Percentiles rank a stretch among this genome's conserved stretches.
phyloP scores from a whole-genome alignment of 2,888 invertebrate genomes.

The Glaucopsyche alexis region DNA sequence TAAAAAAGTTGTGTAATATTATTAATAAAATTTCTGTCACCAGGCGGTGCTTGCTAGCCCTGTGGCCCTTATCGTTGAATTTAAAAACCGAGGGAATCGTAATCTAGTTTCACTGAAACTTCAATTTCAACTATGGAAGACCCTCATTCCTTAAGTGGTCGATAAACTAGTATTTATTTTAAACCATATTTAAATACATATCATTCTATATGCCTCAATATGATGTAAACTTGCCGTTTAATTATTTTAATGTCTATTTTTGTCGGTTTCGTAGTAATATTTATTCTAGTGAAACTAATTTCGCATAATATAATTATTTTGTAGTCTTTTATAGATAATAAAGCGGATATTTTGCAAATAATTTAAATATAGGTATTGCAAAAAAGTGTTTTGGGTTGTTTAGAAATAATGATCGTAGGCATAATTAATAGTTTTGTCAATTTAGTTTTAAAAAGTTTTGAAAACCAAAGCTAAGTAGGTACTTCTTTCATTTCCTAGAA shows the following conservation, averaged over 20 bases:
- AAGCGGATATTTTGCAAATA: conserved; percentile 5
- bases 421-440: background rate
- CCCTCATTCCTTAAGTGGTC: no score
- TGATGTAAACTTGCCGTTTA: background rate
- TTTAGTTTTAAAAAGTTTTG: background rate
- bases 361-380: background rate
- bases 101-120: no score
- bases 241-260: background rate
- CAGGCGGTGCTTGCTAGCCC: no score
- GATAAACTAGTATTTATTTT: no score
- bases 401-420: background rate
- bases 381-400: background rate
- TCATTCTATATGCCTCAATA: background rate
- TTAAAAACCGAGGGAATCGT: no score
- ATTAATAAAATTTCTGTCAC: no score
- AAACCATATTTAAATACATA: background rate
- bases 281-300: background rate
- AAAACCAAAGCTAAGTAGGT: background rate
- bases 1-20: no score
- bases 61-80: no score
- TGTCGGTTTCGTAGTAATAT: background rate
- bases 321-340: background rate
- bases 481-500: no score
- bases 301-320: background rate
- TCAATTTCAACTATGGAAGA: no score